Evolutionary conservation across 2,888 invertebrate genomes (phyloP).

Genomic region (Torymus aiolomorphi): DNA sequence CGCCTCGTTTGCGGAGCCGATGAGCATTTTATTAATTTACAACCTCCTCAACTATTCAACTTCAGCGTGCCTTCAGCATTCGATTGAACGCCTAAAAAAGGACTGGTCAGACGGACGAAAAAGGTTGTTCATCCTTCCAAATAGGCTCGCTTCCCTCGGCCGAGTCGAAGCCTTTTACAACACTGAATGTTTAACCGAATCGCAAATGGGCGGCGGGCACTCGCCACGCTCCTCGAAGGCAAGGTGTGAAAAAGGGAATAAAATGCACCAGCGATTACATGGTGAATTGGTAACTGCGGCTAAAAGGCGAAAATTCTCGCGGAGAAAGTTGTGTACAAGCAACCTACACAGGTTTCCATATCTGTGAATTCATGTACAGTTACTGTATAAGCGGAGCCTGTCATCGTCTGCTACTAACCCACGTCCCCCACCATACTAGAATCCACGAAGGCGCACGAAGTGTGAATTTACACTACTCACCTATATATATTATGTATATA

Average conservation of each 20-base stretch:
- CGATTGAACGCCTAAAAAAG: neutral
- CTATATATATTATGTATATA: neutral
- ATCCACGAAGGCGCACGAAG: too few relatives aligned
- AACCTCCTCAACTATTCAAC: neutral
- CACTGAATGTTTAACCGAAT: neutral
- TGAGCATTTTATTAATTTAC: slow-evolving; percentile 47
- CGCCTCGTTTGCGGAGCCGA: slow-evolving; percentile 49
- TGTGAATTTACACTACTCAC: too few relatives aligned
- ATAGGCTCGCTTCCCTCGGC: neutral
- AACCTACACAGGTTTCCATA: slow-evolving; percentile 29
- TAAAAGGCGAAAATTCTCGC: slow-evolving; percentile 24
- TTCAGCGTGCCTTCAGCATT: neutral
- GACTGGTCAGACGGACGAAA: slow-evolving; percentile 12
- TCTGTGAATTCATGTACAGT: neutral
- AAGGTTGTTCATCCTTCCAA: slow-evolving; percentile 16
- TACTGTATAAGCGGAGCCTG: neutral
- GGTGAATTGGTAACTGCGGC: slow-evolving; percentile 6
- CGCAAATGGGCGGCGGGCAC: neutral
- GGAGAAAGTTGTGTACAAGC: slow-evolving; percentile 29
- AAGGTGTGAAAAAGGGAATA: slow-evolving; percentile 5
- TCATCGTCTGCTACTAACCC: slow-evolving; percentile 1
- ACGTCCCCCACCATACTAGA: too few relatives aligned
- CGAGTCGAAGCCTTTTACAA: slow-evolving; percentile 7
- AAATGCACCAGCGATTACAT: slow-evolving; percentile 18
- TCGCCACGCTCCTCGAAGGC: neutral